Evolutionary conservation across 2,888 invertebrate species (phyloP), one percentile per base, ranked within the genome.

Genomic region (Ferdinandea cuprea): DNA sequence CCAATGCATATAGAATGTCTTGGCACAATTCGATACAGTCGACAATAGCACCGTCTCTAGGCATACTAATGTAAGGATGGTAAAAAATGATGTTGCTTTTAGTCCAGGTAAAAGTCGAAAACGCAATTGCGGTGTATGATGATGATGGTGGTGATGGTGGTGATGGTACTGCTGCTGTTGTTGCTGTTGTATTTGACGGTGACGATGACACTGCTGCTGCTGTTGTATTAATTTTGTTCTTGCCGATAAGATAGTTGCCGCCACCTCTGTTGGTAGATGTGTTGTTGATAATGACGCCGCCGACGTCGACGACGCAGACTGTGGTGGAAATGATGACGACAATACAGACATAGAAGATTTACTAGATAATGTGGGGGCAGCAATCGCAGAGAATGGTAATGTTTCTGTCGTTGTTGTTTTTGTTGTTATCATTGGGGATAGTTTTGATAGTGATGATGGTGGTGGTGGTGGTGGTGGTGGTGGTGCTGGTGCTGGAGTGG

Each of bases 1-100:
- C 96, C 96, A 96, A 90, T 96, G 96, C 92, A 96, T 96, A 92
- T 95, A 95, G 92, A 96, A 96, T 71, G 95, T 94, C 91, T 96
- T 96, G 84, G 95, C 95, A 92, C 95, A 95, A 91, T 95, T 95
- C 40, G 92, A 92, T 88, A 92, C 92, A 65, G 92, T 93, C 81
- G 93, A 93, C 81, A 93, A 89, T 63, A 93, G 89, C 59, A 93
- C 92, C 61, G 92, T 93, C 90, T 93, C 92, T 87, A 93, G 90
- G 88, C 92, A 93, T 86, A 93, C 91, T 69, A 93, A 89, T 78
- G 93, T 90, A 72, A 93, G 90, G 86, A 93, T 90, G 83, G 93
- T 93, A 85, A 92, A 90, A 86, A 92, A 92, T 68, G 93, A 93
- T 81, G 92, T 91, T 17, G 90, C 87, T 58, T 89, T 88, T 81